These are phyloP conservation scores for Cephus cinctus DNA, from an alignment of 1,140 invertebrate genomes.

Conservation along the genomic window DNA sequence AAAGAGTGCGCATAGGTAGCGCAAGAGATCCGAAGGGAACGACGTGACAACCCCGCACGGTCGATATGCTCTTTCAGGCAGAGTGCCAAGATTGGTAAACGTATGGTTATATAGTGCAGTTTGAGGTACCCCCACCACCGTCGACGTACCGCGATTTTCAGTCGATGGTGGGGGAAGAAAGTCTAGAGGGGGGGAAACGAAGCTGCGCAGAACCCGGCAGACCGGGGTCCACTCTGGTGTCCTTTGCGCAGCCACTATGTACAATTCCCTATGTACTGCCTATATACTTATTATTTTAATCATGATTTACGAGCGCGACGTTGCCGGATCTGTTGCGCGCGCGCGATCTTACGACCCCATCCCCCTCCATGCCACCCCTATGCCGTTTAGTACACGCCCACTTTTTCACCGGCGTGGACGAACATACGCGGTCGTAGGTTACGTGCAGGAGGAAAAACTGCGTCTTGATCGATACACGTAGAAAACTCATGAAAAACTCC, in stretches of 20 bases:
- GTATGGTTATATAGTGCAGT: conserved; percentile 37
- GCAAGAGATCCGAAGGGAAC: conserved; percentile 30
- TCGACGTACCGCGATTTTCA: conserved; percentile 32
- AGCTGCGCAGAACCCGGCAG: conserved; percentile 46
- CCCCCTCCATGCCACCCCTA: no score
- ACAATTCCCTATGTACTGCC: conserved; percentile 37
- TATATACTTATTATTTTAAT: conserved; percentile 56
- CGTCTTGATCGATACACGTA: no score
- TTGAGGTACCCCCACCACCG: conserved; percentile 36
- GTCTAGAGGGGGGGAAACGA: conserved; percentile 32
- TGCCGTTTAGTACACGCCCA: conserved; percentile 40
- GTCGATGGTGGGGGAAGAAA: conserved; percentile 20
- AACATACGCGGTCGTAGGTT: no score
- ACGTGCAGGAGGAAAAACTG: no score
- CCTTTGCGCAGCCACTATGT: conserved; percentile 37
- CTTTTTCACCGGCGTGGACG: conserved; percentile 26
- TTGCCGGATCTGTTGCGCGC: conserved; percentile 38
- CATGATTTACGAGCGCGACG: conserved; percentile 51
- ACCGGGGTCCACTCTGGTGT: conserved; percentile 13
- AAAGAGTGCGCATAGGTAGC: conserved; percentile 38
- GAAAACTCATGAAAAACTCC: no score
- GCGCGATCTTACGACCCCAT: not conserved
- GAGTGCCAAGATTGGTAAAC: conserved; percentile 57
- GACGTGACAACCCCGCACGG: conserved; percentile 54
- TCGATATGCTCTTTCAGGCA: conserved; percentile 58